Evolutionary conservation across 2,888 invertebrate species (phyloP).

Genomic region (Frankliniella fusca): DNA sequence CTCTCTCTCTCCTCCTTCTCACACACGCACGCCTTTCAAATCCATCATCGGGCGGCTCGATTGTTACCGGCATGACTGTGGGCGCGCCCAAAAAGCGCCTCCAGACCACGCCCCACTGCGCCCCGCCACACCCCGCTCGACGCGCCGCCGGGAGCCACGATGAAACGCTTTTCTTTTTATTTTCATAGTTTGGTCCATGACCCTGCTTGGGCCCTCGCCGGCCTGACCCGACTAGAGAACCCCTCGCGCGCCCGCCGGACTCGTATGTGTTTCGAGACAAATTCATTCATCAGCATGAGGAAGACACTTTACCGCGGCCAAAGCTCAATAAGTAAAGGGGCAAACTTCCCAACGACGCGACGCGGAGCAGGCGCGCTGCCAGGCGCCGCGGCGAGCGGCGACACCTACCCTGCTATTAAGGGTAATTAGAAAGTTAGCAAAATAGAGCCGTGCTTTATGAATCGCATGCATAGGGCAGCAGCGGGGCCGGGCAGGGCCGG

Average conservation of each 20-base stretch:
- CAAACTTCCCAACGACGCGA: too few relatives aligned
- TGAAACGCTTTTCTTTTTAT: too few relatives aligned
- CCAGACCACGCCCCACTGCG: neutral
- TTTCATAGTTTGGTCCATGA: too few relatives aligned
- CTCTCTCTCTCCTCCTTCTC: neutral
- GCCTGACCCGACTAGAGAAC: too few relatives aligned
- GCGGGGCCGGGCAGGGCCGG: too few relatives aligned
- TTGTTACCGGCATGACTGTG: neutral
- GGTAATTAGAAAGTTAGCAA: constrained; percentile 1
- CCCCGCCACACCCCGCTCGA: neutral
- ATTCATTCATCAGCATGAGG: neutral
- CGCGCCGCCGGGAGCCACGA: neutral
- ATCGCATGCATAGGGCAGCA: neutral
- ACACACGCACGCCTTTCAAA: neutral
- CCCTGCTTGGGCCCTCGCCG: too few relatives aligned
- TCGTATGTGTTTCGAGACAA: too few relatives aligned
- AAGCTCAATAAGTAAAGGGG: neutral
- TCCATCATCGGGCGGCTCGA: neutral
- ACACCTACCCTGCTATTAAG: neutral
- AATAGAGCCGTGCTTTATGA: constrained; percentile 10
- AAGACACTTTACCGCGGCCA: neutral
- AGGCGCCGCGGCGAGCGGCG: neutral
- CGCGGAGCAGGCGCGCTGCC: neutral
- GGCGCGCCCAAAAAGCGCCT: constrained; percentile 5
- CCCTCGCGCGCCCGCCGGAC: too few relatives aligned